These are phyloP conservation scores for Actinia tenebrosa DNA, from an alignment of 64 coral and sea anemone species.

Conservation along the genomic window DNA sequence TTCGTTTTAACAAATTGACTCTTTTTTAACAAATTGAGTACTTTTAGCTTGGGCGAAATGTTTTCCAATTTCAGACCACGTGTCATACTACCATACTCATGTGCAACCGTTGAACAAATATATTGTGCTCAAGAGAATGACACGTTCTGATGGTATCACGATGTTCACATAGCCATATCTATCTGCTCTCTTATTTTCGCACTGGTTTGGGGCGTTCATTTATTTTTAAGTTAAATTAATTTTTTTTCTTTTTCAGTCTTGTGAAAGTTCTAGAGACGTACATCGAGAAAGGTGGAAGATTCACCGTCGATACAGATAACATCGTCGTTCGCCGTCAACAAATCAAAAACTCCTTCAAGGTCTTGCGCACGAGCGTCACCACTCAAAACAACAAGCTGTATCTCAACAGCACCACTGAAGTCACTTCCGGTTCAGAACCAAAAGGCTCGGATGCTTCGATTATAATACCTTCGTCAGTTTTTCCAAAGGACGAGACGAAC, in stretches of 20 bases:
- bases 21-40: no score
- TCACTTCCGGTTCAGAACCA: conserved; percentile 22
- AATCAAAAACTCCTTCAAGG: conserved; percentile 28
- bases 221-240: neutral
- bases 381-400: conserved; percentile 41
- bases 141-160: no score
- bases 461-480: conserved; percentile 33
- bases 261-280: conserved; percentile 78
- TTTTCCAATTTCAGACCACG: no score
- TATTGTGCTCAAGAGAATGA: no score
- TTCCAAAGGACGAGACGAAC: conserved; percentile 23
- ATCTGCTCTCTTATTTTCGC: no score
- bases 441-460: conserved; percentile 25
- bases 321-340: conserved; percentile 55
- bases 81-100: no score
- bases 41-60: neutral
- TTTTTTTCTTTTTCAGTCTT: conserved; percentile 47
- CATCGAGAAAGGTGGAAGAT: conserved; percentile 87
- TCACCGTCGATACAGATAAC: conserved; percentile 68
- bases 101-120: no score
- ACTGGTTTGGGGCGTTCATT: no score
- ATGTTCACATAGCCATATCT: no score
- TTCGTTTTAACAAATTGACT: no score
- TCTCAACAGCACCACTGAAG: conserved; percentile 48
- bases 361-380: conserved; percentile 28